Evolutionary conservation across 2,797 vertebrate species (phyloP), one percentile per base, ranked within the genome.

Genomic region (Anabas testudineus): DNA sequence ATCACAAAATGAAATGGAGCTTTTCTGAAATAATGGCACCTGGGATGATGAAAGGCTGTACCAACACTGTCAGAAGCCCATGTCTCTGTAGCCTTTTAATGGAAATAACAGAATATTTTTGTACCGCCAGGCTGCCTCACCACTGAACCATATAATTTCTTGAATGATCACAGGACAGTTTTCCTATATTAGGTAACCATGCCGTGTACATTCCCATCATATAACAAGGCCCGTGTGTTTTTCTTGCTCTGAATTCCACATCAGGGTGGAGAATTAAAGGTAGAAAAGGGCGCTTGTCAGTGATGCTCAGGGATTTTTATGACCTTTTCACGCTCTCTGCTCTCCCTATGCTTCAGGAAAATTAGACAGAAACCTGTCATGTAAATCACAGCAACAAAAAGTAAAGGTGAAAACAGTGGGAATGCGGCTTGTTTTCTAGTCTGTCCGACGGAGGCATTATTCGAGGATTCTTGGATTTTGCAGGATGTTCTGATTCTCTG

Each of bases 11-110:
- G 79, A 85, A 87, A 89, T 86, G 46, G 76, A 80, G 82, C 75
- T 90, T 89, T 91, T 87, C 78, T 72, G 79, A 88, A 85, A 88
- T 91, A 91, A 91, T 86, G 76, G 82, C 77, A 89, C 81, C 79
- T 76, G 66, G 67, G 76, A 89, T 87, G 88, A 91, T 91, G 86
- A 91, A 90, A 91, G 89, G 81, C 88, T 80, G 76, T 32, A 5
- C 56, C 68, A 68, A 62, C 54, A 37, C 71, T 53, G 55, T 78
- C 76, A 78, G 76, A 66, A 76, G 68, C 71, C 60, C 67, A 63
- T 71, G 78, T 81, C 80, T 85, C 72, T 71, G 66, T 69, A 75
- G 58, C 73, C 71, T 73, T 81, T 76, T 86, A 78, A 88, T 78
- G 80, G 68, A 88, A 87, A 87, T 81, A 79, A 82, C 75, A 78